phyloP scores from a whole-genome alignment of 2,113 vertebrate species.

The Ondatra zibethicus region DNA sequence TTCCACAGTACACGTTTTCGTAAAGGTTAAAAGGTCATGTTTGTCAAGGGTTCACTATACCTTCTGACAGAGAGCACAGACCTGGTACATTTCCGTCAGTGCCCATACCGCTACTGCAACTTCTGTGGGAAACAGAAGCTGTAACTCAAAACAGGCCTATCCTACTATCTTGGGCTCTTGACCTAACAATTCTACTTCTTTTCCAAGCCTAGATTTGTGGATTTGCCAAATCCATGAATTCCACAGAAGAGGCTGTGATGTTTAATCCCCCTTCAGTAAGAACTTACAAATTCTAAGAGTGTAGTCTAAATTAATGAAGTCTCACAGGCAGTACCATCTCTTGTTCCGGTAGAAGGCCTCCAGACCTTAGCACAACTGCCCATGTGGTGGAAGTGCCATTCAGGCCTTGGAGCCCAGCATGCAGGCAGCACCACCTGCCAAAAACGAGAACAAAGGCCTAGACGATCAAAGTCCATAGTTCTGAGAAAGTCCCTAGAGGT shows the following conservation, averaged over 20 bases:
- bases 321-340: not conserved
- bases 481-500: not conserved
- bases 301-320: conserved; percentile 12
- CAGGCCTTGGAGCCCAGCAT: not conserved
- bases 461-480: not conserved
- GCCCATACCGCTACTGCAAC: not conserved
- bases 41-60: not conserved
- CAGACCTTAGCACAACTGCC: not conserved
- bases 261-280: conserved; percentile 25
- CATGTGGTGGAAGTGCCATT: not conserved
- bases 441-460: not conserved
- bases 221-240: conserved; percentile 16
- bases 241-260: conserved; percentile 20
- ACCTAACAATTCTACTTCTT: not conserved
- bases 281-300: conserved; percentile 38
- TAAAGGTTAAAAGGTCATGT: not conserved
- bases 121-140: not conserved
- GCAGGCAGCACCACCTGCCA: not conserved
- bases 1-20: not conserved
- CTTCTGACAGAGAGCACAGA: not conserved
- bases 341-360: not conserved
- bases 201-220: conserved; percentile 4
- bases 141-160: not conserved
- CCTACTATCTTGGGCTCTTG: not conserved
- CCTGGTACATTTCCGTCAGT: not conserved